A percentile compares a stretch with the other conserved stretches of the same genome.
These are phyloP conservation scores for Liodrosophila aerea DNA, from an alignment of 2,888 invertebrate genomes.

Conservation along the genomic window DNA sequence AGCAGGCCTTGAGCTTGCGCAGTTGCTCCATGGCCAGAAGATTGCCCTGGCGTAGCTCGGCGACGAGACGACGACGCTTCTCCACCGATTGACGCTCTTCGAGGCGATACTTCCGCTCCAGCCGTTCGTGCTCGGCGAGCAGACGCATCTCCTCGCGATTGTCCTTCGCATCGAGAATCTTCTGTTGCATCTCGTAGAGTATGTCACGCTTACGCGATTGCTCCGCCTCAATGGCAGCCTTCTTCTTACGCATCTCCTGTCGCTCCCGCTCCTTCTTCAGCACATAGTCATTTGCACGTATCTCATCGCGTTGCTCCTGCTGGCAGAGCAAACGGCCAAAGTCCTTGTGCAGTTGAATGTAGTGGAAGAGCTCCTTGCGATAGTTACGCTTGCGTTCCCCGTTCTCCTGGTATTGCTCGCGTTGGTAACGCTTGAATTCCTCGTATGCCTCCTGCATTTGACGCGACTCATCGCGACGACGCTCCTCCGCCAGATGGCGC, in stretches of 20 bases:
- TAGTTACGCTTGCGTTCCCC: constrained; percentile 38
- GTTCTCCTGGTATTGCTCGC: constrained; percentile 19
- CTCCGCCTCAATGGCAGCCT: constrained; percentile 39
- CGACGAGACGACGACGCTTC: constrained; percentile 24
- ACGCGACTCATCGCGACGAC: constrained; percentile 39
- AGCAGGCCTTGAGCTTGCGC: constrained; percentile 54
- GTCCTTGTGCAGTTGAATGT: constrained; percentile 44
- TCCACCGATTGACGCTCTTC: constrained; percentile 56
- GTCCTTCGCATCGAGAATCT: constrained; percentile 58
- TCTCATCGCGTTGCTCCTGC: constrained; percentile 59
- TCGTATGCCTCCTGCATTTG: constrained; percentile 44
- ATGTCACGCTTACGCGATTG: constrained; percentile 41
- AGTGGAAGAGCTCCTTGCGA: constrained; percentile 55
- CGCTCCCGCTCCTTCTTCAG: constrained; percentile 49
- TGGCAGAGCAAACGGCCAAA: constrained; percentile 58
- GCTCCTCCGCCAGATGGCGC: constrained; percentile 57
- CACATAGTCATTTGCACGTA: constrained; percentile 51
- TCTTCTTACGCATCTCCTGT: constrained; percentile 27
- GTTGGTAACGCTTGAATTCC: constrained; percentile 43
- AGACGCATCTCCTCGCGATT: constrained; percentile 67
- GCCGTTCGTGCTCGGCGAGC: constrained; percentile 57
- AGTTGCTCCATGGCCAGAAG: constrained; percentile 44
- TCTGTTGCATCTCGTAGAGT: constrained; percentile 53
- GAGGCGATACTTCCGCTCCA: constrained; percentile 63
- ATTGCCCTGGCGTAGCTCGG: constrained; percentile 50